Base-by-base conservation (phyloP, 2,888 invertebrate genomes). In the Dioctria linearis region DNA sequence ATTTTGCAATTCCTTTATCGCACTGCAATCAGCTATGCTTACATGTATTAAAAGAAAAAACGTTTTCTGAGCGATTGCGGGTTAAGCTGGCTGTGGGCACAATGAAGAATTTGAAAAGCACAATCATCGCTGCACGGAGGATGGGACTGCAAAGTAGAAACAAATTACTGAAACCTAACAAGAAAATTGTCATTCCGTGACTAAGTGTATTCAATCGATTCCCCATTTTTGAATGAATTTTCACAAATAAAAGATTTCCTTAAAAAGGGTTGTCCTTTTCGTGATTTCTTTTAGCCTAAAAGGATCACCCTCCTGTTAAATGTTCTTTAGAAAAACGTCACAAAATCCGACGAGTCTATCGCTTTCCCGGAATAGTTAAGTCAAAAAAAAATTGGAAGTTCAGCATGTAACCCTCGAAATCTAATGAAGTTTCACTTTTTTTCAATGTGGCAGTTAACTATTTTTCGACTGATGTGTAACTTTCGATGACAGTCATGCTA, bases 131-230 rank as follows among this genome's bases (percentile, higher is more conserved):
- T 40, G 25, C 25, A 13, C 8, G 65, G 49, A 11, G 63, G 65
- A 78, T 78, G 76, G 63, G 61, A 39, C 39, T 63, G 51, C 63
- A 46, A 65, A 65, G 78, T 63, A 25, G 43, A 81, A 79, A 65
- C 57, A 79, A 81, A 81, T 81, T 81, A 82, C 78, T 43, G 40
- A 51, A 76, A 82, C 63, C 63, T 82, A 80, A 78, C 71, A 67
- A 82, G 79, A 82, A 82, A 82, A 82, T 82, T 82, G 82, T 82
- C 79, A 78, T 82, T 79, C 80, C 82, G 82, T 82, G 82, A 82
- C 82, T 78, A 63, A 80, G 73, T 65, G 40, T 78, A 81, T 79
- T 81, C 81, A 81, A 78, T 79, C 61, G 78, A 78, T 63, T 78
- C 39, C 49, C 37, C 54, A 65, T 79, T 71, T 78, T 66, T 49